Evolutionary conservation across 2,113 vertebrate species (phyloP).

Genomic region (Ceuthmochares aereus): DNA sequence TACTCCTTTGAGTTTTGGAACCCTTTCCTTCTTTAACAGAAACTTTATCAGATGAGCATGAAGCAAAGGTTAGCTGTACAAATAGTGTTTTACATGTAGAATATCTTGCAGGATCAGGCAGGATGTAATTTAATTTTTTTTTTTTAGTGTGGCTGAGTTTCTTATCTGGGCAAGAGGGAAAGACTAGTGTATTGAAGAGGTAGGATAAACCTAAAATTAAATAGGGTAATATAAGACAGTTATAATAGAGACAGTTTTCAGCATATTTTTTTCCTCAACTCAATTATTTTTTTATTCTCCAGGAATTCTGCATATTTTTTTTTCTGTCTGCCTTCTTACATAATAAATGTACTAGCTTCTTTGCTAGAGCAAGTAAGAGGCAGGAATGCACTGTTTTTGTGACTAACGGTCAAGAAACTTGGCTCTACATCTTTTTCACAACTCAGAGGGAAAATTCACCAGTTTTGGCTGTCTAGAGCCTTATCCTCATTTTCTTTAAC

Average conservation of each 20-base stretch:
- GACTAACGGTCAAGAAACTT: background rate
- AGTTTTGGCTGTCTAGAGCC: background rate
- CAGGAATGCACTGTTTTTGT: background rate
- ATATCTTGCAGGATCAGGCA: background rate
- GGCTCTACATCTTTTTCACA: background rate
- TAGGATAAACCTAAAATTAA: background rate
- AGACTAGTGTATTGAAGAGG: background rate
- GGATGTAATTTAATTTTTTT: background rate
- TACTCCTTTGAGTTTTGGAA: background rate
- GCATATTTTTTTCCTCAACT: background rate
- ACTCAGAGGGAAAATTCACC: background rate
- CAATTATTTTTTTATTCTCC: background rate
- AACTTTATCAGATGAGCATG: background rate
- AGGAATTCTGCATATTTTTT: background rate
- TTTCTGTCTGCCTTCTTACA: background rate
- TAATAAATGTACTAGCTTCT: background rate
- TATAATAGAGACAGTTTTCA: background rate
- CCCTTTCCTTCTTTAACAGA: background rate
- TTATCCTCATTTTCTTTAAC: background rate
- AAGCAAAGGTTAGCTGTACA: background rate
- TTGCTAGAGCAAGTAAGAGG: background rate
- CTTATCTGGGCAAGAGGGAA: background rate
- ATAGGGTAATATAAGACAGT: background rate
- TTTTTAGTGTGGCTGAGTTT: background rate
- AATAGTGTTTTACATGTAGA: background rate